A percentile compares a stretch with the other conserved stretches of the same genome.
phyloP scores from a whole-genome alignment of 1,140 invertebrate species.

The Drosophila arawakana region DNA sequence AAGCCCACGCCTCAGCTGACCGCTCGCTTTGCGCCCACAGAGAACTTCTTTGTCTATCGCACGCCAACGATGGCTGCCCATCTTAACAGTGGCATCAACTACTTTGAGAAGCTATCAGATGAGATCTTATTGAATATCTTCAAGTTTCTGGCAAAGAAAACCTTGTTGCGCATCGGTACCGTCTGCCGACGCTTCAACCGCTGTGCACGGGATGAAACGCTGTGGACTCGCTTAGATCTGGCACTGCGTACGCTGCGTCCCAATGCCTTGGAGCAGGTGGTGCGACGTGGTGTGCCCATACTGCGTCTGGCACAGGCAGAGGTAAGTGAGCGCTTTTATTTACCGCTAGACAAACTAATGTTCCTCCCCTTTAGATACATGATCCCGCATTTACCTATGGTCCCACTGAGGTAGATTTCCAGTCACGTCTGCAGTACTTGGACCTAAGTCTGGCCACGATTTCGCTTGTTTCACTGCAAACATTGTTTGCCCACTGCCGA shows the following conservation, averaged over 20 bases:
- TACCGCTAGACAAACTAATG: neutral
- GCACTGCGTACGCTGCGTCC: constrained; percentile 88
- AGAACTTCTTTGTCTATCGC: constrained; percentile 74
- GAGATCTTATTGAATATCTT: constrained; percentile 94
- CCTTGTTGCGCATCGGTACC: constrained; percentile 88
- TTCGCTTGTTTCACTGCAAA: constrained; percentile 86
- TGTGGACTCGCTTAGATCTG: constrained; percentile 94
- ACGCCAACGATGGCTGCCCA: constrained; percentile 56
- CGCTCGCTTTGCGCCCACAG: constrained; percentile 25
- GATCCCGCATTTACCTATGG: constrained; percentile 85
- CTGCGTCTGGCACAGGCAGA: constrained; percentile 91
- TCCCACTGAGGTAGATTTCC: constrained; percentile 45
- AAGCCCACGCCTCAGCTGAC: constrained; percentile 18
- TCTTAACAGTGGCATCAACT: constrained; percentile 82
- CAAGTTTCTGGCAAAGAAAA: constrained; percentile 91
- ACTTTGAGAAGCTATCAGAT: constrained; percentile 90
- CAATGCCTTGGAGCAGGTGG: constrained; percentile 89
- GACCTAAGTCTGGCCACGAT: constrained; percentile 93
- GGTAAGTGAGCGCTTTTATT: constrained; percentile 80
- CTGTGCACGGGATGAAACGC: constrained; percentile 91
- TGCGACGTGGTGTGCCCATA: constrained; percentile 90
- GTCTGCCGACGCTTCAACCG: constrained; percentile 89
- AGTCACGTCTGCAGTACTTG: constrained; percentile 88
- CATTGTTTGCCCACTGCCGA: constrained; percentile 88
- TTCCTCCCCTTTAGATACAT: constrained; percentile 79